Percentiles rank a stretch among this genome's conserved stretches.
phyloP scores from a whole-genome alignment of 2,888 invertebrate genomes.

The Lamproptera curius region DNA sequence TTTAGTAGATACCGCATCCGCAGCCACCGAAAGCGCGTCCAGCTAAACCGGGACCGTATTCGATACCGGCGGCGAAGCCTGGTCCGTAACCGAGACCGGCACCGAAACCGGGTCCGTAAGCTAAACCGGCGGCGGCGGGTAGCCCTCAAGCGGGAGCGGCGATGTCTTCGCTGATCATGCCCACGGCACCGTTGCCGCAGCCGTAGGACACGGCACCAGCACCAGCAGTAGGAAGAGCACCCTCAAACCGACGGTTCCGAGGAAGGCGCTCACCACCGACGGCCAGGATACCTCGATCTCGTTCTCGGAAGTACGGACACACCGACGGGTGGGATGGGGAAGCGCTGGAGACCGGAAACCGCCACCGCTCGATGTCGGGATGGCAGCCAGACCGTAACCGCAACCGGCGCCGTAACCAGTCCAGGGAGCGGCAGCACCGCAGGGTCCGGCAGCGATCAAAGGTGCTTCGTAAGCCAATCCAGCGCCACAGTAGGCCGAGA shows the following conservation, averaged over 20 bases:
- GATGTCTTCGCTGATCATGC: slow-evolving; percentile 16
- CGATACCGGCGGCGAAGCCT: slow-evolving; percentile 6
- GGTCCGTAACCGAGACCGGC: slow-evolving; percentile 14
- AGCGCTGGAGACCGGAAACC: slow-evolving; percentile 33
- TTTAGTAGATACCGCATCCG: slow-evolving; percentile 8
- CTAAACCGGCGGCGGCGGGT: slow-evolving; percentile 22
- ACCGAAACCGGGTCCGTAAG: slow-evolving; percentile 15
- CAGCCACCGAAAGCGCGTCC: slow-evolving; percentile 11
- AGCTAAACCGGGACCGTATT: slow-evolving; percentile 8
- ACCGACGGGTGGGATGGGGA: slow-evolving; percentile 30
- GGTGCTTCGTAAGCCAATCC: slow-evolving; percentile 18
- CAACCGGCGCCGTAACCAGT: slow-evolving; percentile 24
- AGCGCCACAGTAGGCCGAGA: slow-evolving; percentile 20
- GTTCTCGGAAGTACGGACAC: slow-evolving; percentile 34
- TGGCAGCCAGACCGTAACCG: slow-evolving; percentile 1
- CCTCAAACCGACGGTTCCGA: slow-evolving; percentile 36
- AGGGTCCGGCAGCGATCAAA: slow-evolving; percentile 19
- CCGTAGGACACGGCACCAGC: slow-evolving; percentile 27
- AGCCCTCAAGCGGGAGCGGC: slow-evolving; percentile 13
- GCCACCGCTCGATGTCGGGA: slow-evolving; percentile 4
- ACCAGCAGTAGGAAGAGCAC: slow-evolving; percentile 33
- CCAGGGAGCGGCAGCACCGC: slow-evolving; percentile 11
- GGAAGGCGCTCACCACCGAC: slow-evolving; percentile 31
- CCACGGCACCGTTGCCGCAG: slow-evolving; percentile 24
- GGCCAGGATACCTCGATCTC: slow-evolving; percentile 33